Conservation (phyloP, 2,888 invertebrate species). For the Tridacna gigas region DNA sequence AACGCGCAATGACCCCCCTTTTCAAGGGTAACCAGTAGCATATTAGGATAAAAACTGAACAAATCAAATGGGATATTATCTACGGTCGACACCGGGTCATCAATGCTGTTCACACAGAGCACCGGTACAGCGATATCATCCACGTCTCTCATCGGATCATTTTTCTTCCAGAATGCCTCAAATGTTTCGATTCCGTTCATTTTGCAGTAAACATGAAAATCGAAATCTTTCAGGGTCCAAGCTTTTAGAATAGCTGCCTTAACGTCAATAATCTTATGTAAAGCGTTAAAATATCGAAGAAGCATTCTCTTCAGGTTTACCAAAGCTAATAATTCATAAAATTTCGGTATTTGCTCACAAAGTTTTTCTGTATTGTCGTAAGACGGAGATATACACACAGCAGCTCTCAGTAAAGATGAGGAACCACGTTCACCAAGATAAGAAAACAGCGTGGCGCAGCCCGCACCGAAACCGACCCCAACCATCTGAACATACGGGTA, state of each 20-base stretch:
- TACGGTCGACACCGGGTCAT: constrained; percentile 78
- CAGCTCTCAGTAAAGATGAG: constrained; percentile 72
- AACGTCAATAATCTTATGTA: constrained; percentile 73
- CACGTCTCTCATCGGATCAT: constrained; percentile 82
- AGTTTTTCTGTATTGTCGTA: constrained; percentile 73
- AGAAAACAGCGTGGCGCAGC: constrained; percentile 79
- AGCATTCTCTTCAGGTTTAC: constrained; percentile 72
- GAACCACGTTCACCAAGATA: constrained; percentile 83
- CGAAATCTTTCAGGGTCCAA: constrained; percentile 74
- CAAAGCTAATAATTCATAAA: constrained; percentile 74
- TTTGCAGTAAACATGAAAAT: constrained; percentile 76
- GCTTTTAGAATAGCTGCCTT: constrained; percentile 66
- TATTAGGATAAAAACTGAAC: constrained; percentile 81
- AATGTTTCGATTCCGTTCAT: constrained; percentile 64
- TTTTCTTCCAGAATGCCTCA: constrained; percentile 79
- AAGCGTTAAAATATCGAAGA: constrained; percentile 70
- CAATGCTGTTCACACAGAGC: constrained; percentile 79
- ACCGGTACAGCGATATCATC: constrained; percentile 82
- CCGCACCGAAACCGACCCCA: constrained; percentile 78
- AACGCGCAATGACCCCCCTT: constrained; percentile 83
- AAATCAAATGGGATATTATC: constrained; percentile 78
- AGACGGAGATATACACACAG: constrained; percentile 77
- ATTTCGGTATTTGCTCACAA: constrained; percentile 65
- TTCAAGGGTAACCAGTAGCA: constrained; percentile 78
- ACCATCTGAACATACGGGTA: constrained; percentile 72